Evolutionary conservation across 2,113 vertebrate species (phyloP).

Genomic region (Callipepla squamata): DNA sequence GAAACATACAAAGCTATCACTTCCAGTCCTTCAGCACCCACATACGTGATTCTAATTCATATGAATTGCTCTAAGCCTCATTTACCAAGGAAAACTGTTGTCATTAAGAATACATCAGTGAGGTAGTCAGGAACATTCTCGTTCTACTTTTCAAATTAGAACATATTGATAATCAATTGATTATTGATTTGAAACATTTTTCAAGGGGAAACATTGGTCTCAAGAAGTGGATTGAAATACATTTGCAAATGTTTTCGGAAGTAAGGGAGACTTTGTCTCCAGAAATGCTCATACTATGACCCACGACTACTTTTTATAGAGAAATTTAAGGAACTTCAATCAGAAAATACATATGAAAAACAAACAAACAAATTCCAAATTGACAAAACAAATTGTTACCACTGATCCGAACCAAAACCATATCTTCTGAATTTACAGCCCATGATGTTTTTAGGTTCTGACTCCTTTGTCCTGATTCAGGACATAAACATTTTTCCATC

Average conservation of each 20-base stretch:
- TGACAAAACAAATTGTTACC: slow-evolving; percentile 29
- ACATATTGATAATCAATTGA: slow-evolving; percentile 7
- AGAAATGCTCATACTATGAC: background rate
- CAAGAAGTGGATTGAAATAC: slow-evolving; percentile 7
- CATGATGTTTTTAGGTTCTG: slow-evolving; percentile 57
- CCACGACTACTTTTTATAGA: slow-evolving; percentile 1
- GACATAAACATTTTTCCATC: slow-evolving; percentile 70
- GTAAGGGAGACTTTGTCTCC: background rate
- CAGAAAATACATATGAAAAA: background rate
- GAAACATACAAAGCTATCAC: slow-evolving; percentile 30
- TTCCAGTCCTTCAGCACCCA: slow-evolving; percentile 33
- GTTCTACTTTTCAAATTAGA: slow-evolving; percentile 47
- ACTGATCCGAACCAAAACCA: slow-evolving; percentile 29
- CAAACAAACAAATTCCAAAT: slow-evolving; percentile 31
- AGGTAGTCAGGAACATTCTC: slow-evolving; percentile 1
- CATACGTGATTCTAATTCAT: background rate
- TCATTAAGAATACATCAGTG: slow-evolving; percentile 15
- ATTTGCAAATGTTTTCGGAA: background rate
- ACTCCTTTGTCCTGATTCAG: slow-evolving; percentile 46
- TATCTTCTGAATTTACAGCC: slow-evolving; percentile 32
- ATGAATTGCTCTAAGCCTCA: slow-evolving; percentile 41
- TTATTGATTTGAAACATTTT: background rate
- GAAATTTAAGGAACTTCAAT: slow-evolving; percentile 29
- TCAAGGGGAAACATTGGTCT: background rate
- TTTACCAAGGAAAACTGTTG: slow-evolving; percentile 50